Evolutionary conservation across 2,888 invertebrate species (phyloP).

Genomic region (Sipha maydis): DNA sequence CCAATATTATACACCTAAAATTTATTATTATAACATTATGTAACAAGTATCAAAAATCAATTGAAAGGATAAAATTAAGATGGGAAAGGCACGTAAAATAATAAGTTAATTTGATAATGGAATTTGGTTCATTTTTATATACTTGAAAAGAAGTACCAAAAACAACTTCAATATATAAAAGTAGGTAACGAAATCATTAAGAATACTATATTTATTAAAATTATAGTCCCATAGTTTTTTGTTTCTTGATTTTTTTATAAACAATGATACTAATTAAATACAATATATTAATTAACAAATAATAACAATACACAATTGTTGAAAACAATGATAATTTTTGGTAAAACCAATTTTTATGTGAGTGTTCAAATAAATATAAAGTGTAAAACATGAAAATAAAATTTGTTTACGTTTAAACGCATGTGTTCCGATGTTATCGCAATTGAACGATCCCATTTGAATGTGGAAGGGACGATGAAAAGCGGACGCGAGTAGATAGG

Average conservation of each 20-base stretch:
- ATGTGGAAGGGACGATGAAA: not conserved
- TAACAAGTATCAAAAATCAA: not conserved
- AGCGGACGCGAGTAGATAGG: not conserved
- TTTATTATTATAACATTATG: not conserved
- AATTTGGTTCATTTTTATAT: too few relatives aligned
- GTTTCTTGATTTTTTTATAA: not conserved
- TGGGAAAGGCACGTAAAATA: not conserved
- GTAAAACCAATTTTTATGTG: conserved; percentile 4
- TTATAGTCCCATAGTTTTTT: not conserved
- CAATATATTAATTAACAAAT: not conserved
- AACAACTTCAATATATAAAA: not conserved
- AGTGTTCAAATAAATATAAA: conserved; percentile 23
- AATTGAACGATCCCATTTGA: conserved; percentile 33
- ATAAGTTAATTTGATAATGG: not conserved
- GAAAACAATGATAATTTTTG: not conserved
- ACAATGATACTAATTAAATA: not conserved
- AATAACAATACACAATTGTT: not conserved
- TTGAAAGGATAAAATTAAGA: not conserved
- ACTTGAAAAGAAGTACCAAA: not conserved
- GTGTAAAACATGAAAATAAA: conserved; percentile 18
- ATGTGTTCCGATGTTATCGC: conserved; percentile 27
- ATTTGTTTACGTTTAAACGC: conserved; percentile 23
- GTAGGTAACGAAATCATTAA: not conserved
- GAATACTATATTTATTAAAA: not conserved
- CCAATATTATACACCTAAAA: not conserved